Evolutionary conservation across 2,113 vertebrate genomes (phyloP).

Genomic region (Centropus bengalensis): DNA sequence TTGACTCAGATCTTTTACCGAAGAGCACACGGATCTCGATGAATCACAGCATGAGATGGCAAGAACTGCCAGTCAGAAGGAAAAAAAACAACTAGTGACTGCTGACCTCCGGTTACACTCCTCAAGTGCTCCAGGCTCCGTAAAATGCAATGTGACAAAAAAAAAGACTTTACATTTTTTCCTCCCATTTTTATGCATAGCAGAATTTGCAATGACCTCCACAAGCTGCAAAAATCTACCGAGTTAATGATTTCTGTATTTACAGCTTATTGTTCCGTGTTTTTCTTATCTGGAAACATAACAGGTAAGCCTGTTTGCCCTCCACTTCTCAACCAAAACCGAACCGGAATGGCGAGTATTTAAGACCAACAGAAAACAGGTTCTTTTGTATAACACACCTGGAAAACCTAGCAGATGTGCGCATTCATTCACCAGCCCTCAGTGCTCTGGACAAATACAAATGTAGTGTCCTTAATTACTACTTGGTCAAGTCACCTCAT

Average conservation of each 20-base stretch:
- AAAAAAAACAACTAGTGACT: background rate
- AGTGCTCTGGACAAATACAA: background rate
- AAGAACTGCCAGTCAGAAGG: background rate
- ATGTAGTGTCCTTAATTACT: background rate
- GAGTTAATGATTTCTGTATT: background rate
- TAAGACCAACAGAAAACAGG: background rate
- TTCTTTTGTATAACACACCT: background rate
- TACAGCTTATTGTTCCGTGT: background rate
- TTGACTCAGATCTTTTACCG: background rate
- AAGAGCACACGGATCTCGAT: background rate
- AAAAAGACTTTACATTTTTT: background rate
- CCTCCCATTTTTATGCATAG: background rate
- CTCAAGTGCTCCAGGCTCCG: background rate
- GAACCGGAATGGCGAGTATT: background rate
- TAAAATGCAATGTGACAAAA: background rate
- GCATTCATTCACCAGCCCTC: background rate
- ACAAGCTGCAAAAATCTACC: background rate
- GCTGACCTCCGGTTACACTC: background rate
- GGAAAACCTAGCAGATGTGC: background rate
- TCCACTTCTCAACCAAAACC: background rate
- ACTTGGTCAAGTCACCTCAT: background rate
- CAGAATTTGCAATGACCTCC: background rate
- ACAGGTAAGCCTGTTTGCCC: background rate
- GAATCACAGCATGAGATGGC: background rate
- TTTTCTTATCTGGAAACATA: background rate